phyloP scores from a whole-genome alignment of 2,888 invertebrate genomes.

The Acanthacorydalis orientalis region DNA sequence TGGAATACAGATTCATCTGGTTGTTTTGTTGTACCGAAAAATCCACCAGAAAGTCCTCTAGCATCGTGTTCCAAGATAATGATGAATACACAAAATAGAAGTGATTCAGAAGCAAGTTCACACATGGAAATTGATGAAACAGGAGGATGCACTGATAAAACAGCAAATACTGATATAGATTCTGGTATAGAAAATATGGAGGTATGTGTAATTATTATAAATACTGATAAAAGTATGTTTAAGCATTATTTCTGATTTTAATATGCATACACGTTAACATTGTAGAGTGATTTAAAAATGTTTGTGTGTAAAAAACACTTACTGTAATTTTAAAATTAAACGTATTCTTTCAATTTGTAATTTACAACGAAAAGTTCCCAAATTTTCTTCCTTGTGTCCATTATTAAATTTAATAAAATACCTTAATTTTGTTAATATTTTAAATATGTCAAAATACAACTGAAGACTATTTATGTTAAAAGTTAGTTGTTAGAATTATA shows the following conservation, averaged over 20 bases:
- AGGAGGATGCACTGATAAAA: slow-evolving; percentile 26
- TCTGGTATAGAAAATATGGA: slow-evolving; percentile 66
- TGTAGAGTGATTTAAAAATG: no score
- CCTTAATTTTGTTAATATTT: no score
- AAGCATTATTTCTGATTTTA: background rate
- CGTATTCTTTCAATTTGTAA: no score
- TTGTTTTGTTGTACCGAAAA: slow-evolving; percentile 23
- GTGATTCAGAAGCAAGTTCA: slow-evolving; percentile 28
- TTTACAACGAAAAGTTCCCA: no score
- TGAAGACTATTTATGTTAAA: no score
- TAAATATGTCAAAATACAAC: no score
- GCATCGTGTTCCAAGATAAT: slow-evolving; percentile 6
- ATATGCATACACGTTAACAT: no score
- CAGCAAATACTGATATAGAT: slow-evolving; percentile 41
- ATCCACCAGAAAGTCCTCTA: slow-evolving; percentile 9
- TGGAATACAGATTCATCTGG: slow-evolving; percentile 9
- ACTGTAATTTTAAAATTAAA: no score
- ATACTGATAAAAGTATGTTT: background rate
- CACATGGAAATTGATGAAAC: slow-evolving; percentile 43
- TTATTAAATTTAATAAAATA: no score
- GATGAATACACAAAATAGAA: slow-evolving; percentile 13
- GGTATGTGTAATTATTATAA: slow-evolving; percentile 18
- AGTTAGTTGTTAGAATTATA: no score
- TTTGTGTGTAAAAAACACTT: no score
- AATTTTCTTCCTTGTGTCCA: no score